Conservation (phyloP, 2,888 invertebrate genomes). For the Pedicia rivosa region DNA sequence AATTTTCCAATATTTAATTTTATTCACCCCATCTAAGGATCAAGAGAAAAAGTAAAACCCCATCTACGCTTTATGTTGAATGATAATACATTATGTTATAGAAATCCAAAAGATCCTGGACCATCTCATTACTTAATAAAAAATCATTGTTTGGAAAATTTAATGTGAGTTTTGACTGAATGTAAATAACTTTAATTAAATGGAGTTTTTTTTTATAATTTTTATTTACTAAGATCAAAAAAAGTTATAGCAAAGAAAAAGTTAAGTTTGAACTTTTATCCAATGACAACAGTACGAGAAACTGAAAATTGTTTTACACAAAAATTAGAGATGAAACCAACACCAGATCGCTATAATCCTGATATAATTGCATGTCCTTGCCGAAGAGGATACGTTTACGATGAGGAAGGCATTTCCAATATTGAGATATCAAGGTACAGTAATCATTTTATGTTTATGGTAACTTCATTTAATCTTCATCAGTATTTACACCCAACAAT, state of each 20-base stretch:
- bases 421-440: no score
- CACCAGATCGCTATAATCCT: constrained; percentile 15
- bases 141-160: constrained; percentile 1
- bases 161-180: no score
- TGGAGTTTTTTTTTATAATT: no score
- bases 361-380: constrained; percentile 8
- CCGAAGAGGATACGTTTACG: background rate
- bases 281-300: constrained; percentile 8
- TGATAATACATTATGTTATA: constrained; percentile 34
- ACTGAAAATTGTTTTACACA: constrained; percentile 7
- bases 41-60: no score
- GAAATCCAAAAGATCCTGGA: constrained; percentile 34
- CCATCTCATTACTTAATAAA: constrained; percentile 30
- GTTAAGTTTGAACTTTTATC: constrained; percentile 10
- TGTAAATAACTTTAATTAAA: no score
- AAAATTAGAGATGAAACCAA: no score
- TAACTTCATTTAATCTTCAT: no score
- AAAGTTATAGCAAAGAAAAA: background rate
- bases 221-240: no score
- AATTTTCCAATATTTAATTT: no score
- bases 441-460: no score
- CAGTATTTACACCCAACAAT: no score
- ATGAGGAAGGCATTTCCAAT: background rate
- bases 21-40: no score
- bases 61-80: constrained; percentile 33